A percentile compares a stretch with the other conserved stretches of the same genome.
These are phyloP conservation scores for Brachionus sp. DNA, from an alignment of 1,140 invertebrate genomes.

Conservation along the genomic window DNA sequence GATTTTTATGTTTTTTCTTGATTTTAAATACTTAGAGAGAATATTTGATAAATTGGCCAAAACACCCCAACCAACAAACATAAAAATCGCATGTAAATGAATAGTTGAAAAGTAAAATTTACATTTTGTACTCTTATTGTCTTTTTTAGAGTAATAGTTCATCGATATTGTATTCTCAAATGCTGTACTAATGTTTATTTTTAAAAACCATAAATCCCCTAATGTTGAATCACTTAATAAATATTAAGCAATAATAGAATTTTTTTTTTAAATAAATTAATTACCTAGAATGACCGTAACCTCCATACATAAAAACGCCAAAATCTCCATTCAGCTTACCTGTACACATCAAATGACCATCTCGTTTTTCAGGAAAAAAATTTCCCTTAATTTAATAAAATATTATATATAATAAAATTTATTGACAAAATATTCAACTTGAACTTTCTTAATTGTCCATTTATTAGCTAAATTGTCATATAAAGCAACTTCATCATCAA, in stretches of 20 bases:
- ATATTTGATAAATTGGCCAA: conserved; percentile 8
- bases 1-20: neutral
- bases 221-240: conserved; percentile 17
- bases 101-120: conserved; percentile 34
- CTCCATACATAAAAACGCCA: conserved; percentile 39
- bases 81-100: conserved; percentile 41
- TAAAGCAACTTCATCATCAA: conserved; percentile 36
- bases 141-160: neutral
- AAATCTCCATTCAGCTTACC: neutral
- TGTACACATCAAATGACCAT: conserved; percentile 30
- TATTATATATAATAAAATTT: neutral
- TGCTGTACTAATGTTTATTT: conserved; percentile 21
- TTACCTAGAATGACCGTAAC: conserved; percentile 41
- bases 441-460: conserved; percentile 17
- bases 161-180: neutral
- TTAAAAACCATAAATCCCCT: conserved; percentile 27
- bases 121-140: neutral
- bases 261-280: neutral
- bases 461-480: conserved; percentile 14
- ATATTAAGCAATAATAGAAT: neutral
- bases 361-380: conserved; percentile 39
- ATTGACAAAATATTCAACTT: neutral
- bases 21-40: neutral
- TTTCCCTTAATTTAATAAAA: neutral
- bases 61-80: conserved; percentile 38